Evolutionary conservation across 1,140 invertebrate species (phyloP).

Genomic region (Brachionus sp.): DNA sequence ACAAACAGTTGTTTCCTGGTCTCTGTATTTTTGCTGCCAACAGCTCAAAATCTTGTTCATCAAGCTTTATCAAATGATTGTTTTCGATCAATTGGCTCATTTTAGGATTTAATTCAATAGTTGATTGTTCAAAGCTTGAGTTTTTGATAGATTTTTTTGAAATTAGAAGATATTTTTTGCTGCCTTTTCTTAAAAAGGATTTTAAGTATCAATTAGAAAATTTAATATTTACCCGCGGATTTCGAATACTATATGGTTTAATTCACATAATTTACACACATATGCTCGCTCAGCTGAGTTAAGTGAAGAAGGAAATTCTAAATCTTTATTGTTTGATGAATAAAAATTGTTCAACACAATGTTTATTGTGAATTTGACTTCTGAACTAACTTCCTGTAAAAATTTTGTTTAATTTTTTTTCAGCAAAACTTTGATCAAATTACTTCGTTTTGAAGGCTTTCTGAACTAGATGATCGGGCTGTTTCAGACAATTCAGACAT

Average conservation of each 20-base stretch:
- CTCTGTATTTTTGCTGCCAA: conserved; percentile 16
- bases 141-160: neutral
- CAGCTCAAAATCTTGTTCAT: neutral
- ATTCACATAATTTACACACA: conserved; percentile 66
- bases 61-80: neutral
- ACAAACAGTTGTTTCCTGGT: neutral
- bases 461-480: neutral
- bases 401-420: neutral
- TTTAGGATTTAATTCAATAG: neutral
- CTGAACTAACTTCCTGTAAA: neutral
- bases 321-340: conserved; percentile 52
- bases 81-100: neutral
- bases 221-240: conserved; percentile 64
- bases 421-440: neutral
- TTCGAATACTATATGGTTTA: conserved; percentile 71
- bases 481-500: conserved; percentile 6
- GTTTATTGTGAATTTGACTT: conserved; percentile 37
- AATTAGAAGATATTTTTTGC: neutral
- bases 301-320: conserved; percentile 71
- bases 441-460: conserved; percentile 7
- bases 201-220: neutral
- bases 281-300: conserved; percentile 73
- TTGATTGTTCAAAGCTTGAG: neutral
- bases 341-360: conserved; percentile 1
- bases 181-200: neutral